phyloP scores from a whole-genome alignment of 2,113 vertebrate genomes.

The Arizona elegans region DNA sequence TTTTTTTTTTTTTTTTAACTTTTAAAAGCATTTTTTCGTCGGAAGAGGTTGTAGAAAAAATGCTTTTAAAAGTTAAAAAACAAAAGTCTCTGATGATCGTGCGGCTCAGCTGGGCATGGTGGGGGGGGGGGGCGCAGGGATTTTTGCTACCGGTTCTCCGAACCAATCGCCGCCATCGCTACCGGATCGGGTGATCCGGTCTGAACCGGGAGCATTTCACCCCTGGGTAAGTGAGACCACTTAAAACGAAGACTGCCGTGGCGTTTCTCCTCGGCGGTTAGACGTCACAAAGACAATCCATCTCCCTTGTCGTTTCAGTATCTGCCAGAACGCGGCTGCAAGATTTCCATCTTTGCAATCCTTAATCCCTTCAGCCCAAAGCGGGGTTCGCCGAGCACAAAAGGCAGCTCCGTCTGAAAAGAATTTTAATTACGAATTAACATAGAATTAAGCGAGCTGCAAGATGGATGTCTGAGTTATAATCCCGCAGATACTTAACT shows the following conservation, averaged over 20 bases:
- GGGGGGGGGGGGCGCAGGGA: too few relatives aligned
- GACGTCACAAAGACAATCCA: neutral
- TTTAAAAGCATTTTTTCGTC: too few relatives aligned
- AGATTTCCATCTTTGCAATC: constrained; percentile 13
- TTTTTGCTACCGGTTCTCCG: too few relatives aligned
- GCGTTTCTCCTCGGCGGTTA: constrained; percentile 19
- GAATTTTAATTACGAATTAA: constrained; percentile 15
- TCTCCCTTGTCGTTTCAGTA: constrained; percentile 13
- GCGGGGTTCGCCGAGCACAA: neutral
- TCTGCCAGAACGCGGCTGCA: constrained; percentile 11
- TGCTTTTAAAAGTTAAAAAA: too few relatives aligned
- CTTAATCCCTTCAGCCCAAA: constrained; percentile 23
- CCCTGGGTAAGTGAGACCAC: constrained; percentile 67
- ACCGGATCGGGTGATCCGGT: too few relatives aligned
- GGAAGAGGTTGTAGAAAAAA: too few relatives aligned
- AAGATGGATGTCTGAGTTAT: neutral
- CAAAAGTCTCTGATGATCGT: too few relatives aligned
- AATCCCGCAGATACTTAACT: neutral
- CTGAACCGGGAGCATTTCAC: too few relatives aligned
- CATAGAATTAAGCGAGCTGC: neutral
- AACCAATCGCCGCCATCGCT: too few relatives aligned
- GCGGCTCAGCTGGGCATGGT: too few relatives aligned
- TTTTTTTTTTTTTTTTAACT: too few relatives aligned
- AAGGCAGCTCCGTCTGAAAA: neutral
- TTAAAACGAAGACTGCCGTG: neutral